These are phyloP conservation scores for Rhabdophis nuchalis DNA, from an alignment of 2,797 vertebrate genomes.

Conservation along the genomic window DNA sequence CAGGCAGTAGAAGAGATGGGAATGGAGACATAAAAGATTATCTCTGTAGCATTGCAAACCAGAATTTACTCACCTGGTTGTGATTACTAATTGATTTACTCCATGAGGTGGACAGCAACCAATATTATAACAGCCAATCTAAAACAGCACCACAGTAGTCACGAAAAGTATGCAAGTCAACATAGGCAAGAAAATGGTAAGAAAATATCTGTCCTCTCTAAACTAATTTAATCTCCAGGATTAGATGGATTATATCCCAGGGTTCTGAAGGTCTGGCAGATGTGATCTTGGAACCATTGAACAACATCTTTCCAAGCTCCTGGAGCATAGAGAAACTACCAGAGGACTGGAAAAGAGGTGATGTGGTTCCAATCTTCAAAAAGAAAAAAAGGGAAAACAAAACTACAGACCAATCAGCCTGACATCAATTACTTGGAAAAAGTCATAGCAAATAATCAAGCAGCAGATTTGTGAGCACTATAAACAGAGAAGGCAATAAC, in stretches of 20 bases:
- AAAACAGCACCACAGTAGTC: neutral
- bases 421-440: neutral
- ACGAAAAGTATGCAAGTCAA: neutral
- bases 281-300: neutral
- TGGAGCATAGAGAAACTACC: neutral
- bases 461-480: neutral
- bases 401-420: neutral
- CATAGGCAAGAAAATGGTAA: neutral
- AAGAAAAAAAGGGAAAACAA: neutral
- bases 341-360: neutral
- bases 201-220: neutral
- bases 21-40: neutral
- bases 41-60: neutral
- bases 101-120: neutral
- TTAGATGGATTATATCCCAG: neutral
- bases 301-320: neutral
- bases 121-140: neutral
- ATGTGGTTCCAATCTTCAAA: neutral
- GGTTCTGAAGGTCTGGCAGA: neutral
- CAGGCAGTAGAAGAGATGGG: neutral
- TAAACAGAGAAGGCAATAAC: neutral
- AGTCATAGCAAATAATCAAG: neutral
- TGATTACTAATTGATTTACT: neutral
- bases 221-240: neutral
- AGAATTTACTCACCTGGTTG: neutral